Conservation (phyloP, 1,140 invertebrate species). For the Pissodes strobi region DNA sequence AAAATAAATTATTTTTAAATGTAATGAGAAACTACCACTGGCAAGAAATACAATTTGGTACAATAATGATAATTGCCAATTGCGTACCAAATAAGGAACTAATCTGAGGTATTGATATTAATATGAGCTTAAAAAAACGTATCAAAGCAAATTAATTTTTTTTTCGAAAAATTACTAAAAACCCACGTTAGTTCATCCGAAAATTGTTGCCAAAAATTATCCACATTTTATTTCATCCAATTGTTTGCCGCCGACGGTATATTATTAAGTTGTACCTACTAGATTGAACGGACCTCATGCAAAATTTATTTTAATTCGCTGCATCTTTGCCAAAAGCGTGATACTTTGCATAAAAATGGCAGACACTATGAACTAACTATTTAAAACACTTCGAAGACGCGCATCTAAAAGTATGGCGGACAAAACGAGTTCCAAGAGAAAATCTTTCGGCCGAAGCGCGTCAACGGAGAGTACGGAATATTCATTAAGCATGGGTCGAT, state of each 20-base stretch:
- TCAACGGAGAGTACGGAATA: constrained; percentile 51
- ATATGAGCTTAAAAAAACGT: no score
- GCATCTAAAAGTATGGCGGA: constrained; percentile 46
- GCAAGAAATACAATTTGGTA: no score
- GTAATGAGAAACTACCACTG: no score
- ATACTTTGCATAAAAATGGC: constrained; percentile 12
- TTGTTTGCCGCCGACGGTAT: constrained; percentile 19
- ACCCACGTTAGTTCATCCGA: constrained; percentile 15
- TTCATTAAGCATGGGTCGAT: constrained; percentile 58
- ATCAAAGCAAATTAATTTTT: no score
- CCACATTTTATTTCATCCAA: constrained; percentile 28
- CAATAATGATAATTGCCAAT: no score
- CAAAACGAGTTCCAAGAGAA: constrained; percentile 40
- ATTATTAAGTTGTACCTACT: constrained; percentile 8
- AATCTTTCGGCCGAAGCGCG: constrained; percentile 47
- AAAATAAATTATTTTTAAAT: no score
- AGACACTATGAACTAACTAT: constrained; percentile 10
- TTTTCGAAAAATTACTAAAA: constrained; percentile 14
- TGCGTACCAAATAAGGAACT: no score
- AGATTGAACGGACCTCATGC: constrained; percentile 29
- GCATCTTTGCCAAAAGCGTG: constrained; percentile 8
- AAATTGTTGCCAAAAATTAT: constrained; percentile 26
- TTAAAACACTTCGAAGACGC: constrained; percentile 8
- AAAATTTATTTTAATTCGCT: constrained; percentile 16
- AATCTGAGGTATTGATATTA: no score